A percentile compares a stretch with the other conserved stretches of the same genome.
Evolutionary conservation across 1,140 invertebrate species (phyloP).

Genomic region (Sycobia sp.): DNA sequence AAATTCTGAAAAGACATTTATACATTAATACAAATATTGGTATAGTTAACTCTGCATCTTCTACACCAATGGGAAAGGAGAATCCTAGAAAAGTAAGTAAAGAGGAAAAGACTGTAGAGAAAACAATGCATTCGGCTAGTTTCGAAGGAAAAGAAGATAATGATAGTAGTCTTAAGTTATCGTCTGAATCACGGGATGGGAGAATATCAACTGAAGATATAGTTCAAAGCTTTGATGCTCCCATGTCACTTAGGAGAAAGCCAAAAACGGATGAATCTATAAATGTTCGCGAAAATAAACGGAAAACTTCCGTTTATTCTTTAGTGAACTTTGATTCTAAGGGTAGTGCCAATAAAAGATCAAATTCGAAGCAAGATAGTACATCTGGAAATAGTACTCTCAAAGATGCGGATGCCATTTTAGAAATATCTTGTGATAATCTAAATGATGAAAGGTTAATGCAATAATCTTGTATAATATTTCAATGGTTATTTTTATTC

Average conservation of each 20-base stretch:
- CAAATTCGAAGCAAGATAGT: conserved; percentile 35
- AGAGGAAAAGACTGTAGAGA: conserved; percentile 53
- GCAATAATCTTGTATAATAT: too few relatives aligned
- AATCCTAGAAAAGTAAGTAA: conserved; percentile 54
- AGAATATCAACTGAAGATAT: conserved; percentile 39
- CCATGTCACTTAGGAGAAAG: conserved; percentile 36
- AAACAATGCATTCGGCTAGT: conserved; percentile 46
- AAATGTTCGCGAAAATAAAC: conserved; percentile 41
- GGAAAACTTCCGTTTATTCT: conserved; percentile 46
- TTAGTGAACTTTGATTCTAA: conserved; percentile 43
- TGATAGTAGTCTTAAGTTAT: conserved; percentile 38
- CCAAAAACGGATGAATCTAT: conserved; percentile 37
- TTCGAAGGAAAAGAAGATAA: conserved; percentile 39
- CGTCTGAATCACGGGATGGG: conserved; percentile 40
- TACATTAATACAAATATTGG: too few relatives aligned
- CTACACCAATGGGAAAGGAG: conserved; percentile 52
- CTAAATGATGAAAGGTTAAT: conserved; percentile 22
- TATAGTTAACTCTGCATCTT: conserved; percentile 49
- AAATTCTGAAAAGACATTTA: background rate
- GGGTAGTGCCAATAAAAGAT: conserved; percentile 36
- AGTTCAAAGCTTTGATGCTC: conserved; percentile 41
- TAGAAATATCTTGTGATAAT: conserved; percentile 32
- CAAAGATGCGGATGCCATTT: conserved; percentile 25
- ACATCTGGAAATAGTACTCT: conserved; percentile 17
- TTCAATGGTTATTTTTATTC: background rate